These are phyloP conservation scores for Stomorhina lunata DNA, from an alignment of 2,888 invertebrate genomes.

Conservation along the genomic window DNA sequence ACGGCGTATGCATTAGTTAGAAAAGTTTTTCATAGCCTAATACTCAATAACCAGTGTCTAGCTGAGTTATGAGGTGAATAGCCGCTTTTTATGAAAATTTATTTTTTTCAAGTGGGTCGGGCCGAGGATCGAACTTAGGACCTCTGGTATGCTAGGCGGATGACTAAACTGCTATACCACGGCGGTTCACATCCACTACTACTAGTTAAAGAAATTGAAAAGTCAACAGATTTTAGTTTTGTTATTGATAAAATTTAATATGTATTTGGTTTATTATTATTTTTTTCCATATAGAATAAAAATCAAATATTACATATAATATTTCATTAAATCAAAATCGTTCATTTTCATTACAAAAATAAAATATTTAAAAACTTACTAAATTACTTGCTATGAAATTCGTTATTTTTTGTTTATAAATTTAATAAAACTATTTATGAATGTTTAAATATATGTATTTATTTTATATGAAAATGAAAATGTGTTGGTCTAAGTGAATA, in stretches of 20 bases:
- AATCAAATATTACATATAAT: background rate
- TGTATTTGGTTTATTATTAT: conserved; percentile 22
- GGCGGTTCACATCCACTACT: no score
- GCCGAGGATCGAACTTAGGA: no score
- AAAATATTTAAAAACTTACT: background rate
- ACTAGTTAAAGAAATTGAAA: no score
- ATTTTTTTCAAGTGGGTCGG: no score
- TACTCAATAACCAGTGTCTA: no score
- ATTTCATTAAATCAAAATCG: background rate
- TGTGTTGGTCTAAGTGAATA: background rate
- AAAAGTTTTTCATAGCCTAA: no score
- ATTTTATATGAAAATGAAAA: background rate
- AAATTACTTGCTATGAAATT: background rate
- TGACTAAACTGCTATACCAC: no score
- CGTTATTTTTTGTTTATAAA: background rate
- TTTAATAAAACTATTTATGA: background rate
- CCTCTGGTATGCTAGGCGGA: no score
- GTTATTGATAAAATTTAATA: background rate
- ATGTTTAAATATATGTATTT: background rate
- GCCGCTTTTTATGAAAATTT: no score
- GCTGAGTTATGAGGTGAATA: no score
- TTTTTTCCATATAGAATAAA: background rate
- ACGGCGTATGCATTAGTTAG: no score
- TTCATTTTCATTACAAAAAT: background rate
- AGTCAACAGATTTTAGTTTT: background rate